Percentiles rank a stretch among this genome's conserved stretches.
phyloP scores from a whole-genome alignment of 2,113 vertebrate genomes.

The Atherinomorus stipes region DNA sequence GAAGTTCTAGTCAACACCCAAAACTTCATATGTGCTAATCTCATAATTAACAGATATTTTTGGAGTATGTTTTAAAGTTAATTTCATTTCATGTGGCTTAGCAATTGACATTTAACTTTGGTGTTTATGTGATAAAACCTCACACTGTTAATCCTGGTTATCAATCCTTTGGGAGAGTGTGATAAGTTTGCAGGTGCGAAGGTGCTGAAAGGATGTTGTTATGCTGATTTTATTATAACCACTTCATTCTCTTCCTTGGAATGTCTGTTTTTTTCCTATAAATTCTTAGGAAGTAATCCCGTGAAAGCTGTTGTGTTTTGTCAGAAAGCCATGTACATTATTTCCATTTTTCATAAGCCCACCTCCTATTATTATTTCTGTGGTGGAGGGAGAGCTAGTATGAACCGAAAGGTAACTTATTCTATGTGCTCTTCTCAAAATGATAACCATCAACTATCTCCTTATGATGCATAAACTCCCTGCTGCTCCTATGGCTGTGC shows the following conservation, averaged over 20 bases:
- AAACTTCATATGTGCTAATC: neutral
- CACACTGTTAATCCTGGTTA: neutral
- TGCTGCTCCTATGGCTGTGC: constrained; percentile 52
- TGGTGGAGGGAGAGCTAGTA: neutral
- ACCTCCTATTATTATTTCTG: constrained; percentile 10
- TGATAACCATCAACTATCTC: constrained; percentile 58
- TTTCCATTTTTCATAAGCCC: neutral
- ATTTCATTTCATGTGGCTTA: neutral
- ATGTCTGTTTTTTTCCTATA: neutral
- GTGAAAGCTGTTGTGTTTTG: neutral
- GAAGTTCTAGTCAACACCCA: neutral
- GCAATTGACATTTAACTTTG: neutral
- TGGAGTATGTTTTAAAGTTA: neutral
- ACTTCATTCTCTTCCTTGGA: neutral
- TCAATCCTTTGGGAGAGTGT: neutral
- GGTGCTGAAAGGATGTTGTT: no score
- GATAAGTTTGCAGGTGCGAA: neutral
- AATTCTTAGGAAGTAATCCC: neutral
- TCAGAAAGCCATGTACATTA: constrained; percentile 21
- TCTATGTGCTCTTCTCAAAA: constrained; percentile 49
- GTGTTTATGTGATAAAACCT: constrained; percentile 7
- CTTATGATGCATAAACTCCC: constrained; percentile 60
- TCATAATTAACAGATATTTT: neutral
- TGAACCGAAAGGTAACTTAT: constrained; percentile 22
- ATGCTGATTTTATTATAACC: neutral